Conservation (phyloP, 2,797 vertebrate species). For the Perodicticus potto region DNA sequence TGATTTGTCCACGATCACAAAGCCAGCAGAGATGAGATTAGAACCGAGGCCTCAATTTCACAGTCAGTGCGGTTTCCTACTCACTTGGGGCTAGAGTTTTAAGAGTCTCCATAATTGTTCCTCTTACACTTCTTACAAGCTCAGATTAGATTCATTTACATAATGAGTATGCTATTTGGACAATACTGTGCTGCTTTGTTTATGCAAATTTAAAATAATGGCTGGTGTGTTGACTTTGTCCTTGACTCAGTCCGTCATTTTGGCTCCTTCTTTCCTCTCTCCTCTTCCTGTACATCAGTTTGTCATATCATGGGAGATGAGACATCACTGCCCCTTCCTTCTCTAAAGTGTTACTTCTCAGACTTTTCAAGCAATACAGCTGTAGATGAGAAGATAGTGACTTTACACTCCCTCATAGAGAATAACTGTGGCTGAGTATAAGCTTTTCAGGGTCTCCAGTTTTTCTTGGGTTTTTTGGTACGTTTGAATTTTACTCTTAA, state of each 20-base stretch:
- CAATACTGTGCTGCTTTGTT: background rate
- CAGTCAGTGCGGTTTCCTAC: background rate
- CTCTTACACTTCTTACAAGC: background rate
- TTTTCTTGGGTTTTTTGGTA: background rate
- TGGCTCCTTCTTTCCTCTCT: background rate
- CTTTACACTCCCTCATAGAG: background rate
- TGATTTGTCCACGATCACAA: background rate
- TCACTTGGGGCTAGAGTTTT: background rate
- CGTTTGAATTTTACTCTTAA: background rate
- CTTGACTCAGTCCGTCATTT: background rate
- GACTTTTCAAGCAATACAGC: background rate
- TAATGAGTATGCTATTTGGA: background rate
- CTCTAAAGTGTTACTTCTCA: conserved; percentile 35
- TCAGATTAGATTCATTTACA: conserved; percentile 19
- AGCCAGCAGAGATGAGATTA: background rate
- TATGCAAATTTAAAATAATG: background rate
- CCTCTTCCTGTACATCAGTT: background rate
- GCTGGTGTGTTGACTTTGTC: background rate
- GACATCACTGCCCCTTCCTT: background rate
- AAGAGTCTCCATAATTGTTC: background rate
- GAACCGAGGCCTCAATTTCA: background rate
- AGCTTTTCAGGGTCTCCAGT: background rate
- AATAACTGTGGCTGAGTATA: background rate
- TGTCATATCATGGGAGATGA: background rate
- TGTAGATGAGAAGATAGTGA: background rate